Percentiles rank a stretch among this genome's conserved stretches.
Evolutionary conservation across 1,140 invertebrate genomes (phyloP).

Genomic region (Papilio helenus): DNA sequence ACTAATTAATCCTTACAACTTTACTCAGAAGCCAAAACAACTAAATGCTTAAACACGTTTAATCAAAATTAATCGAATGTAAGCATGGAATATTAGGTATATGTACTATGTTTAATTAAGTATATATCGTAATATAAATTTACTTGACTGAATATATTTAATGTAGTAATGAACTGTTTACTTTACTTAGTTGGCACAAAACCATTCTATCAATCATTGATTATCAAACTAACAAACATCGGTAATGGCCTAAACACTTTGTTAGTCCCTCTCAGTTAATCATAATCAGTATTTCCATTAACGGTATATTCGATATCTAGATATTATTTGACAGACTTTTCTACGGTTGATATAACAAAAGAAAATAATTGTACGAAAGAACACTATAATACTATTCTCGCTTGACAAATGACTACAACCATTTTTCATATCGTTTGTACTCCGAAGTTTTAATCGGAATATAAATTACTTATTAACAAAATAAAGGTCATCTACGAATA

Average conservation of each 20-base stretch:
- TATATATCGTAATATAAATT: constrained; percentile 41
- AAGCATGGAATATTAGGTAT: not conserved
- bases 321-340: constrained; percentile 15
- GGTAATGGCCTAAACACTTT: constrained; percentile 29
- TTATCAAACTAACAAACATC: constrained; percentile 33
- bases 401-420: constrained; percentile 15
- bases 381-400: constrained; percentile 4
- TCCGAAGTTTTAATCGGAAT: not conserved
- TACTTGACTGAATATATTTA: constrained; percentile 26
- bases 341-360: constrained; percentile 12
- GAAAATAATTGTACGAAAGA: constrained; percentile 30
- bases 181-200: constrained; percentile 33
- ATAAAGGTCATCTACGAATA: constrained; percentile 9
- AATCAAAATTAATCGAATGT: not conserved
- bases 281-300: constrained; percentile 31
- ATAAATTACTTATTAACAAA: not conserved
- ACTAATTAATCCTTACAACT: not conserved
- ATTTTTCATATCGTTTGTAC: constrained; percentile 19
- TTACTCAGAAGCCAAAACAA: not conserved
- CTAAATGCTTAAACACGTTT: not conserved
- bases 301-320: not conserved
- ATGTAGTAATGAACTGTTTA: constrained; percentile 37
- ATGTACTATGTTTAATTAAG: not conserved
- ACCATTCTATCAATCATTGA: constrained; percentile 37
- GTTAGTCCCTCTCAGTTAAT: constrained; percentile 1